Conservation (phyloP, 2,888 invertebrate genomes). For the Steromphala cineraria region DNA sequence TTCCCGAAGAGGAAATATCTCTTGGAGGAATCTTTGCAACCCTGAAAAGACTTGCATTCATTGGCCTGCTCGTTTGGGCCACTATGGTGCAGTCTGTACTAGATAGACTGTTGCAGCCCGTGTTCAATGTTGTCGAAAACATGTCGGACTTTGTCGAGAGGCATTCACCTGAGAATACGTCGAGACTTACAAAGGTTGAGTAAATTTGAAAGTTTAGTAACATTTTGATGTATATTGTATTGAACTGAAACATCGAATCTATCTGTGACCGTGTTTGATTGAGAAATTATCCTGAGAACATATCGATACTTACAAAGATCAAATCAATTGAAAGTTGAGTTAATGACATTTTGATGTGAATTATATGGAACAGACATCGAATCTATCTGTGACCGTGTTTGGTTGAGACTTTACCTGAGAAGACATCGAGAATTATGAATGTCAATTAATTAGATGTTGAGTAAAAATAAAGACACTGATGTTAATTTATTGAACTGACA, state of each 20-base stretch:
- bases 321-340: neutral
- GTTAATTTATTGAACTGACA: too few relatives aligned
- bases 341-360: too few relatives aligned
- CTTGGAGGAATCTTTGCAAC: conserved; percentile 16
- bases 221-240: too few relatives aligned
- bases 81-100: neutral
- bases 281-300: too few relatives aligned
- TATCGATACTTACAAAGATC: neutral
- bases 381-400: too few relatives aligned
- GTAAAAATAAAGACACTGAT: too few relatives aligned
- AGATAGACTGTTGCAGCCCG: conserved; percentile 13
- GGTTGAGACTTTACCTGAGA: too few relatives aligned
- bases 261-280: too few relatives aligned
- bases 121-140: neutral
- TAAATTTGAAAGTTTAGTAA: neutral
- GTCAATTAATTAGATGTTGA: neutral
- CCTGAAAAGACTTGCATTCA: conserved; percentile 1
- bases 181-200: neutral
- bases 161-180: neutral
- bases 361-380: too few relatives aligned
- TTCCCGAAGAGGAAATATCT: conserved; percentile 12
- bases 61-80: conserved; percentile 3
- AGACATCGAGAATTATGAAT: neutral
- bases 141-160: neutral
- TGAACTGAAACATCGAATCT: too few relatives aligned